phyloP scores from a whole-genome alignment of 2,797 vertebrate species.

The Zenarchopterus dispar region DNA sequence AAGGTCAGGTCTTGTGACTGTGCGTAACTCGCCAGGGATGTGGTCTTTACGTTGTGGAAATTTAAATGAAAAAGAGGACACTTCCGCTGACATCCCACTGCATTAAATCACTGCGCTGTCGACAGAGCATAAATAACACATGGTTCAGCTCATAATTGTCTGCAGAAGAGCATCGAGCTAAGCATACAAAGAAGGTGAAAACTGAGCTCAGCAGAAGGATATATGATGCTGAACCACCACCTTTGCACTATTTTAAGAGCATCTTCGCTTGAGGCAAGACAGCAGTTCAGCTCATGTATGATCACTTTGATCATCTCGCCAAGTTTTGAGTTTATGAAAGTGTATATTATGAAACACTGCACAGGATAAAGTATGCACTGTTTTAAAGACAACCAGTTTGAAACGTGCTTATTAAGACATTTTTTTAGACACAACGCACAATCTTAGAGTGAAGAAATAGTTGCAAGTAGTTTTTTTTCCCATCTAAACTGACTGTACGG shows the following conservation, averaged over 20 bases:
- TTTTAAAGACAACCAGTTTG: neutral
- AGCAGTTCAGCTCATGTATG: slow-evolving; percentile 37
- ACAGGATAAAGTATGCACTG: neutral
- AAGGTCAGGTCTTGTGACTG: slow-evolving; percentile 44
- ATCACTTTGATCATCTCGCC: slow-evolving; percentile 32
- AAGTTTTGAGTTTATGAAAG: slow-evolving; percentile 22
- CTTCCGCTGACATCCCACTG: slow-evolving; percentile 8
- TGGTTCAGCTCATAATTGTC: slow-evolving; percentile 52
- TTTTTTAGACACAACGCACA: no score
- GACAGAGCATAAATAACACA: slow-evolving; percentile 63
- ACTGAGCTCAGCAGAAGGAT: slow-evolving; percentile 19
- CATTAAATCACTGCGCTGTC: slow-evolving; percentile 44
- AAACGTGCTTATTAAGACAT: neutral
- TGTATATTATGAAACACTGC: neutral
- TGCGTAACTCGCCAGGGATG: slow-evolving; percentile 39
- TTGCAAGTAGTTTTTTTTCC: no score
- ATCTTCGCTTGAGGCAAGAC: slow-evolving; percentile 39
- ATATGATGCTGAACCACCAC: slow-evolving; percentile 43
- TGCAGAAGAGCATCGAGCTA: slow-evolving; percentile 29
- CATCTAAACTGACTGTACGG: no score
- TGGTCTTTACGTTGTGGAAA: slow-evolving; percentile 41
- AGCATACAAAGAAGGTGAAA: slow-evolving; percentile 56
- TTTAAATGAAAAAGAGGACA: slow-evolving; percentile 42
- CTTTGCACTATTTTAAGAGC: slow-evolving; percentile 60
- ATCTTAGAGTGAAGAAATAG: no score